These are phyloP conservation scores for Gobius niger DNA, from an alignment of 2,113 vertebrate genomes.

Conservation along the genomic window DNA sequence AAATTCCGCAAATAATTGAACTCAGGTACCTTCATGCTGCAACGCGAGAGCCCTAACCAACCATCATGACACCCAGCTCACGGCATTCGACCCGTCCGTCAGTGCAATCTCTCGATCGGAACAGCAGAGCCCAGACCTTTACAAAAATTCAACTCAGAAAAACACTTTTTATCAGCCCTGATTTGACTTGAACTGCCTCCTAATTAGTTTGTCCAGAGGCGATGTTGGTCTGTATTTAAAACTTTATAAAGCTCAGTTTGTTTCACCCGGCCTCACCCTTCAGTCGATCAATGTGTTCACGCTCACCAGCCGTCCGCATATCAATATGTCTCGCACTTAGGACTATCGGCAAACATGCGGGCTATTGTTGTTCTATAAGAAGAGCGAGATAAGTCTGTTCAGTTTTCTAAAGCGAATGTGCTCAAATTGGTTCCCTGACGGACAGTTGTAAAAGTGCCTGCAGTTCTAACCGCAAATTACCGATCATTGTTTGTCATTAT, in stretches of 20 bases:
- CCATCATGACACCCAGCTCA: no score
- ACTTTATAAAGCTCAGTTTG: neutral
- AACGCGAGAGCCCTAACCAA: no score
- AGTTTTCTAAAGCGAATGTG: neutral
- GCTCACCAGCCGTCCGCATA: neutral
- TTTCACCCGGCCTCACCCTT: neutral
- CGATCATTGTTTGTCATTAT: neutral
- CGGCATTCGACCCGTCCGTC: no score
- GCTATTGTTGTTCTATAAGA: neutral
- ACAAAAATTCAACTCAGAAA: no score
- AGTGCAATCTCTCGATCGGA: no score
- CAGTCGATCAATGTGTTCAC: neutral
- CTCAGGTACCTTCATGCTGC: no score
- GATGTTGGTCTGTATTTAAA: slow-evolving; percentile 2
- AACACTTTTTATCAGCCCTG: neutral
- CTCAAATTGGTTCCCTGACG: neutral
- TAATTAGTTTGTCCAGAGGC: slow-evolving; percentile 4
- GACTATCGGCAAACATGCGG: neutral
- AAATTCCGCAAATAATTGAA: no score
- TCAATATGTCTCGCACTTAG: neutral
- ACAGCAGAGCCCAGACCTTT: no score
- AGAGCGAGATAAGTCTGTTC: neutral
- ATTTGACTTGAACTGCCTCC: neutral
- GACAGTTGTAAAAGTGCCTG: neutral
- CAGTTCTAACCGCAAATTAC: neutral